These are phyloP conservation scores for Corynorhinus townsendii DNA, from an alignment of 2,113 vertebrate species.

Conservation along the genomic window DNA sequence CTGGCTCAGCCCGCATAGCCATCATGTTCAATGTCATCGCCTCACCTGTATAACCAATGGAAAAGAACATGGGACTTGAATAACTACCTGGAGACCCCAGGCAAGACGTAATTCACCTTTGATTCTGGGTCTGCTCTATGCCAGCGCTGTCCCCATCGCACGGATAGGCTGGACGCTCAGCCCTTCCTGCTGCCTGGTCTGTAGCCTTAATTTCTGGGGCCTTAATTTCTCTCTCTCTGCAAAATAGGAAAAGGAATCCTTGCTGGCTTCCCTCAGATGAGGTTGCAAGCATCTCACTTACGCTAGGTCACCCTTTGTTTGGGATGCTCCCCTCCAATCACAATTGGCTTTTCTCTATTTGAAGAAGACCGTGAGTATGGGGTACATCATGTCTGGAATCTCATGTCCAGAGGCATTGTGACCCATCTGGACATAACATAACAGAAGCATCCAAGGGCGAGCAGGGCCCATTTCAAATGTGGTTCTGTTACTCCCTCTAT, in stretches of 20 bases:
- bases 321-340: not conserved
- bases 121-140: not conserved
- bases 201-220: not conserved
- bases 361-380: not conserved
- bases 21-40: not conserved
- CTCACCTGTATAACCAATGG: not conserved
- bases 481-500: not conserved
- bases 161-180: not conserved
- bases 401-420: not conserved
- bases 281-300: not conserved
- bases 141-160: no score
- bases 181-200: not conserved
- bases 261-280: not conserved
- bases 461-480: not conserved
- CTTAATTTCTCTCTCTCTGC: not conserved
- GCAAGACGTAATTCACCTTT: not conserved
- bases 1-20: not conserved
- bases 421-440: not conserved
- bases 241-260: not conserved
- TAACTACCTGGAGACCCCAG: not conserved
- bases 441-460: not conserved
- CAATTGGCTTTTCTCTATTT: not conserved
- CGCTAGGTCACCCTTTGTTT: not conserved
- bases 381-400: not conserved
- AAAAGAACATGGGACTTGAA: not conserved